Percentiles rank a stretch among this genome's conserved stretches.
Conservation (phyloP, 2,888 invertebrate genomes). For the Nomada flava region DNA sequence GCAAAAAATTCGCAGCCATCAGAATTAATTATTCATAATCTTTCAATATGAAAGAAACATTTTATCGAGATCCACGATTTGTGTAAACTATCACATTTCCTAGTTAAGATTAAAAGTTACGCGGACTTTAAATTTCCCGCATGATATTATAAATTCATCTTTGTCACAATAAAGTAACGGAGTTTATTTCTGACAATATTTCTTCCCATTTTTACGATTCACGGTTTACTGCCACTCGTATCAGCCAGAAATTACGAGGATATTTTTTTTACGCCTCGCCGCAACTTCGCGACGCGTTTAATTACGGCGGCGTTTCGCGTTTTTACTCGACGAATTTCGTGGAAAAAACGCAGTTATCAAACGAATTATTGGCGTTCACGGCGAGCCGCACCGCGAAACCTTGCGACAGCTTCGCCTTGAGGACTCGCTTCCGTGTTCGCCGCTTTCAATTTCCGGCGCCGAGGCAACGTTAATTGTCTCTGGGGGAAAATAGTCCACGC, state of each 20-base stretch:
- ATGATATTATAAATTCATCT: not conserved
- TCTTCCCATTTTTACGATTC: not conserved
- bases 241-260: conserved; percentile 19
- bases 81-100: too few species aligned
- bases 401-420: conserved; percentile 25
- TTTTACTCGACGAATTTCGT: not conserved
- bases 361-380: conserved; percentile 28
- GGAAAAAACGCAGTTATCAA: not conserved
- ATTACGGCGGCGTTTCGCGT: conserved; percentile 19
- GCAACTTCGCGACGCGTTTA: conserved; percentile 31
- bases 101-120: too few species aligned
- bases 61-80: too few species aligned
- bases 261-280: conserved; percentile 1
- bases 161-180: not conserved
- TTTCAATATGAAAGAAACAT: too few species aligned
- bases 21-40: too few species aligned
- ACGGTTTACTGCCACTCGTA: not conserved
- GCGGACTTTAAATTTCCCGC: too few species aligned
- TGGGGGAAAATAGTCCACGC: conserved; percentile 10
- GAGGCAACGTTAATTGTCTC: conserved; percentile 38
- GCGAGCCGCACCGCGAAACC: conserved; percentile 4
- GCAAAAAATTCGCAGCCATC: too few species aligned
- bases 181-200: not conserved
- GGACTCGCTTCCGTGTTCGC: conserved; percentile 26
- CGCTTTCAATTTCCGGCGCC: conserved; percentile 36